A percentile compares a stretch with the other conserved stretches of the same genome.
phyloP scores from a whole-genome alignment of 2,888 invertebrate species.

The Augochlorella aurata region DNA sequence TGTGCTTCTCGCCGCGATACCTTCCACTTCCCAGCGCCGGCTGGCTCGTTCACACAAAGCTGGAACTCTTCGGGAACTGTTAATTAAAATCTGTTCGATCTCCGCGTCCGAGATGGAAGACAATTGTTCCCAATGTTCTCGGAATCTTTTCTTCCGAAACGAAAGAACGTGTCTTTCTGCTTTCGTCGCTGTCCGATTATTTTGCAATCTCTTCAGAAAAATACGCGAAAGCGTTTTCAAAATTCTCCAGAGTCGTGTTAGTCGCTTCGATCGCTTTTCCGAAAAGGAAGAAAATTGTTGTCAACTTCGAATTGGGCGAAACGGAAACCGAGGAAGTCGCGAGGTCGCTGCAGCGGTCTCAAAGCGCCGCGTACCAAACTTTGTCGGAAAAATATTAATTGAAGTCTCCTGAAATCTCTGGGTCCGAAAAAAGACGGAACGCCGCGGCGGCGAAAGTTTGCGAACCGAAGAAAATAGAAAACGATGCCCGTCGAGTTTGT shows the following conservation, averaged over 20 bases:
- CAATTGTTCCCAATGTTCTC: too few species aligned
- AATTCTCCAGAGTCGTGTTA: too few species aligned
- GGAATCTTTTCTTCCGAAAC: too few species aligned
- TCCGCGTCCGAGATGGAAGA: too few species aligned
- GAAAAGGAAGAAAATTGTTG: background rate
- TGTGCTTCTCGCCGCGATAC: slow-evolving; percentile 7
- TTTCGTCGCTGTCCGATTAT: too few species aligned
- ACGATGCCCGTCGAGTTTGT: slow-evolving; percentile 31
- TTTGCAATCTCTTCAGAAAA: too few species aligned
- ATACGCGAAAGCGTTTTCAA: too few species aligned
- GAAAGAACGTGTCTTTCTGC: too few species aligned
- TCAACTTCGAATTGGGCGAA: background rate
- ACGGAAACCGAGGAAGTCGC: background rate
- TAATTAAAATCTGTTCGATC: background rate
- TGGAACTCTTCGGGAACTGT: background rate
- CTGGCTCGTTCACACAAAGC: background rate
- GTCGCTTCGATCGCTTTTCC: too few species aligned
- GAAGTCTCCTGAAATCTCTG: background rate
- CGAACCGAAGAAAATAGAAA: background rate
- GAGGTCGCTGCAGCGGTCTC: background rate
- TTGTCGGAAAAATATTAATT: background rate
- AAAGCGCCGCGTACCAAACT: background rate
- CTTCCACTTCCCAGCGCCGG: background rate
- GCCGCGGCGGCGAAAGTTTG: background rate
- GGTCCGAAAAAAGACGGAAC: background rate